Evolutionary conservation across 2,113 vertebrate genomes (phyloP), one percentile per base, ranked within the genome.

Genomic region (Salvelinus sp.): DNA sequence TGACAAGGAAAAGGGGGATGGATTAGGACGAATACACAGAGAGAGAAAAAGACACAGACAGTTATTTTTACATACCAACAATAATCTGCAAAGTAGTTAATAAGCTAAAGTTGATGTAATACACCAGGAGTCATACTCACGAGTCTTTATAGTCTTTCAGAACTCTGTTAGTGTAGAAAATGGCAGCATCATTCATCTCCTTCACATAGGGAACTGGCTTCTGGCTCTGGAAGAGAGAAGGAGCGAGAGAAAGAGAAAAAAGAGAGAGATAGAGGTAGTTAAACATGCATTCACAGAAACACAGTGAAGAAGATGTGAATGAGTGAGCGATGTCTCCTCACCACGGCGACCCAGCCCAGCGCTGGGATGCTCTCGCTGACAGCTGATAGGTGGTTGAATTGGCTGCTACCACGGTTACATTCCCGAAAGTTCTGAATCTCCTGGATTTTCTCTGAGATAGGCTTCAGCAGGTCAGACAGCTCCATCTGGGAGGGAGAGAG

Each of bases 131-230:
- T 18, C n/a, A 12, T 57, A 94, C 93, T 70, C 95, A 98, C 98
- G 81, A 96, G 87, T 97, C 94, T 87, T 99, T 99, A 93, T 96
- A 98, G 90, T 98, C 96, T 88, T 99, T 99, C 78, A 99, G 91
- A 63, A 99, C 97, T 92, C 98, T 95, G 94, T 99, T 99, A 85
- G 98, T 98, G 90, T 99, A 99, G 91, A 99, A 99, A 69, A 94
- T 97, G 81, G 97, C 98, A 3, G 97, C 95, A 70, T 99, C 97
- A 14, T 97, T 98, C 98, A 99, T 98, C 94, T 99, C 98, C 92
- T 99, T 99, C 90, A 99, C 97, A 83, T 97, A 99, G 54, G 96
- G 97, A 62, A 95, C 97, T 12, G 98, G 98, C 90, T 97, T 98
- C 84, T 96, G 96, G 88, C 92, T 92, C 98, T 99, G 89, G 85